These are phyloP conservation scores for Loripinus fragilis DNA, from an alignment of 2,888 invertebrate species.

Conservation along the genomic window DNA sequence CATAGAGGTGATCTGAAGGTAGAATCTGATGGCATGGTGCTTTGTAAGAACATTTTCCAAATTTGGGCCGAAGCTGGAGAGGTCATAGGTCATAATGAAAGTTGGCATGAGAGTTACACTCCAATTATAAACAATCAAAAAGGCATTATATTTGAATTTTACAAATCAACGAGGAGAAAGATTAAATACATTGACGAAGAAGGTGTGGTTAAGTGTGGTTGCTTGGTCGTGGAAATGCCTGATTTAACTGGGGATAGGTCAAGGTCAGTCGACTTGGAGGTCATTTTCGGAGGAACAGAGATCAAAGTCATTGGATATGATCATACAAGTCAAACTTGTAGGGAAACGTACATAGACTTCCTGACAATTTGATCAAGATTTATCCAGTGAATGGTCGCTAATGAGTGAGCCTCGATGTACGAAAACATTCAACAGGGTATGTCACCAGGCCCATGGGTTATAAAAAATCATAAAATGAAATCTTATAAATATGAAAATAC, in stretches of 20 bases:
- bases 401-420: no score
- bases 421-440: no score
- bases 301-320: slow-evolving; percentile 78
- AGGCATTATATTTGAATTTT: slow-evolving; percentile 80
- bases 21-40: slow-evolving; percentile 74
- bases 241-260: slow-evolving; percentile 77
- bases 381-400: no score
- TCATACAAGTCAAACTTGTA: slow-evolving; percentile 75
- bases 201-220: slow-evolving; percentile 78
- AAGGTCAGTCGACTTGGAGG: slow-evolving; percentile 79
- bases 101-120: slow-evolving; percentile 79
- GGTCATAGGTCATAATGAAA: slow-evolving; percentile 78
- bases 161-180: slow-evolving; percentile 68
- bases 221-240: slow-evolving; percentile 78
- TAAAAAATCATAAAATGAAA: no score
- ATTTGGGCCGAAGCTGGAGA: slow-evolving; percentile 78
- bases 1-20: slow-evolving; percentile 77
- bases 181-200: slow-evolving; percentile 78
- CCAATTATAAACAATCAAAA: slow-evolving; percentile 79
- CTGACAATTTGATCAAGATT: slow-evolving; percentile 60
- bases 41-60: slow-evolving; percentile 77
- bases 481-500: no score
- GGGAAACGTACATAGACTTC: slow-evolving; percentile 79
- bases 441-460: no score
- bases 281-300: slow-evolving; percentile 79